Evolutionary conservation across 1,140 invertebrate species (phyloP), one percentile per base, ranked within the genome.

Genomic region (Chironomus tepperi): DNA sequence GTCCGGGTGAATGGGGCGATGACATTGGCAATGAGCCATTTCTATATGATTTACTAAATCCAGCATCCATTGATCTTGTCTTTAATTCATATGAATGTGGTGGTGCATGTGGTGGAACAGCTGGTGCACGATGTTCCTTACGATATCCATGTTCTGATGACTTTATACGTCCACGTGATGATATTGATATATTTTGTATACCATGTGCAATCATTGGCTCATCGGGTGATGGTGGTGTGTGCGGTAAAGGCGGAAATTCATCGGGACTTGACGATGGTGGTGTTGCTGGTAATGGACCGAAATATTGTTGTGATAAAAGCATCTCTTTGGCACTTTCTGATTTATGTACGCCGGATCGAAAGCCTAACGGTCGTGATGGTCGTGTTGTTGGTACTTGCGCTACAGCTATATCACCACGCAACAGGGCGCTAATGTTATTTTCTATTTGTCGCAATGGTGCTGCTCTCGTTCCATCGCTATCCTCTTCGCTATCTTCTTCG

Each of bases 201-300:
- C 80, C 78, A 43, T 79, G 79, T 73, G 79, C 78, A 73, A 80
- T 77, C 24, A 77, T 77, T 16, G 77, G 43, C 18, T 75, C 34
- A 19, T 75, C 76, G 0, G 73, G 65, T n/a, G 65, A 70, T 70
- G 90, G 90, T 0, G 90, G 91, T 1, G 90, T 57, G 5, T 57
- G 89, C 8, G 91, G 91, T 57, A 93, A 81, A 42, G 92, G 91
- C n/a, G 91, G 91, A 76, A 93, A 92, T 75, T 91, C 91, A 78
- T 82, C 81, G 34, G 80, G 80, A 78, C 81, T 81, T 9, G 80
- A 81, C 73, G 77, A 79, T 1, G 77, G 83, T 75, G 75, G 83
- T 74, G 78, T 83, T 76, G 77, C 82, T 75, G 77, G 83, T 80
- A 79, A 79, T 77, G 79, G 84, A 75, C 74, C 85, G 75, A 82